These are phyloP conservation scores for Neoascia interrupta DNA, from an alignment of 2,888 invertebrate genomes.

Conservation along the genomic window DNA sequence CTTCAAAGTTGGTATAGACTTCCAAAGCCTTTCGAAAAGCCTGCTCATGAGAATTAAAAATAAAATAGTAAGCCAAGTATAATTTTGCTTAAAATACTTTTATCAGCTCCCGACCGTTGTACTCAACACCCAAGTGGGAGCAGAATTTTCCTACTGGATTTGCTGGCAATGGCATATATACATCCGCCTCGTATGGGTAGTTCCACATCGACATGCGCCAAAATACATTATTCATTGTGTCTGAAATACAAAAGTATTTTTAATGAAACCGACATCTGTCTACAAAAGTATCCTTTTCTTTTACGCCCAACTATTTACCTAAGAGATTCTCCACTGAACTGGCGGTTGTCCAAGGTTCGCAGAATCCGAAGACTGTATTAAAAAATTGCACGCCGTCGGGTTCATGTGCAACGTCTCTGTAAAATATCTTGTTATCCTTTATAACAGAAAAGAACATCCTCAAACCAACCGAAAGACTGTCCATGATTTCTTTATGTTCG, in stretches of 20 bases:
- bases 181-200: conserved; percentile 94
- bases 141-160: conserved; percentile 88
- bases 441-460: conserved; percentile 30
- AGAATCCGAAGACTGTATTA: conserved; percentile 40
- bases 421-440: background rate
- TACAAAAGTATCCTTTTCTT: no score
- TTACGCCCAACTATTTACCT: conserved; percentile 7
- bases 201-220: conserved; percentile 94
- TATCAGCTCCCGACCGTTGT: conserved; percentile 15
- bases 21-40: conserved; percentile 21
- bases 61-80: background rate
- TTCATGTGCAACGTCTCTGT: conserved; percentile 9
- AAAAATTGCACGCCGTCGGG: conserved; percentile 20
- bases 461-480: conserved; percentile 85
- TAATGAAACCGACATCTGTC: background rate
- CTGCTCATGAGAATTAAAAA: background rate
- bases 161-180: conserved; percentile 90
- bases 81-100: background rate
- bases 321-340: background rate
- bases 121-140: conserved; percentile 64
- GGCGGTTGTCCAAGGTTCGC: conserved; percentile 4
- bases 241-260: background rate
- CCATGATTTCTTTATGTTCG: conserved; percentile 90
- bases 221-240: conserved; percentile 82
- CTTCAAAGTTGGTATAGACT: conserved; percentile 18